Evolutionary conservation across 2,797 vertebrate species (phyloP).

Genomic region (Neostethus bicornis): DNA sequence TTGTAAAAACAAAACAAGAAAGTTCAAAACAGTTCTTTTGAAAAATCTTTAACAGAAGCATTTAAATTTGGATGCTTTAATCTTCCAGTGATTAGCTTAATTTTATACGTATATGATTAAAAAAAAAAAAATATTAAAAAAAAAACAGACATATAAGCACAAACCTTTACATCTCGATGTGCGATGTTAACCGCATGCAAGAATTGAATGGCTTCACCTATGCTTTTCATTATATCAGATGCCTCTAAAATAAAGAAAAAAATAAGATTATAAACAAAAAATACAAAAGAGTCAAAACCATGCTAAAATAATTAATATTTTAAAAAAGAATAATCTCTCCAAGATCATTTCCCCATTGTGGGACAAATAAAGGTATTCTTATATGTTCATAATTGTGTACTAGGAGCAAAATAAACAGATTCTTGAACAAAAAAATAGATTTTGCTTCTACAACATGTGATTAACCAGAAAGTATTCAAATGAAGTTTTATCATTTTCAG

Average conservation of each 20-base stretch:
- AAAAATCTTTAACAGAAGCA: neutral
- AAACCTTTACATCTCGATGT: slow-evolving; percentile 96
- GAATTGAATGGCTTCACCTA: slow-evolving; percentile 96
- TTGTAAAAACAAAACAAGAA: neutral
- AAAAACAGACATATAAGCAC: no score
- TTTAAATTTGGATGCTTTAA: neutral
- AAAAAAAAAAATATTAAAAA: no score
- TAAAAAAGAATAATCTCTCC: no score
- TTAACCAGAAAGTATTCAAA: neutral
- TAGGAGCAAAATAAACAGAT: slow-evolving; percentile 2
- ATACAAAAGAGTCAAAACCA: no score
- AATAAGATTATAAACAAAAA: no score
- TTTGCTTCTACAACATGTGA: no score
- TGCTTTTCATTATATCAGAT: slow-evolving; percentile 98
- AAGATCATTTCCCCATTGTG: no score
- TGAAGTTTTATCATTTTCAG: no score
- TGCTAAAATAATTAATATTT: no score
- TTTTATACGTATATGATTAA: neutral
- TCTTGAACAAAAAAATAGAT: neutral
- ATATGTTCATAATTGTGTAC: neutral
- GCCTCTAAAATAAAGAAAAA: slow-evolving; percentile 89
- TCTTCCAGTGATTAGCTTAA: neutral
- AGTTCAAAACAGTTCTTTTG: neutral
- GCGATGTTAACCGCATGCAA: slow-evolving; percentile 96
- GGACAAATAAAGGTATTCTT: neutral